Evolutionary conservation across 2,888 invertebrate genomes (phyloP), one percentile per base, ranked within the genome.

Genomic region (Apodemia mormo): DNA sequence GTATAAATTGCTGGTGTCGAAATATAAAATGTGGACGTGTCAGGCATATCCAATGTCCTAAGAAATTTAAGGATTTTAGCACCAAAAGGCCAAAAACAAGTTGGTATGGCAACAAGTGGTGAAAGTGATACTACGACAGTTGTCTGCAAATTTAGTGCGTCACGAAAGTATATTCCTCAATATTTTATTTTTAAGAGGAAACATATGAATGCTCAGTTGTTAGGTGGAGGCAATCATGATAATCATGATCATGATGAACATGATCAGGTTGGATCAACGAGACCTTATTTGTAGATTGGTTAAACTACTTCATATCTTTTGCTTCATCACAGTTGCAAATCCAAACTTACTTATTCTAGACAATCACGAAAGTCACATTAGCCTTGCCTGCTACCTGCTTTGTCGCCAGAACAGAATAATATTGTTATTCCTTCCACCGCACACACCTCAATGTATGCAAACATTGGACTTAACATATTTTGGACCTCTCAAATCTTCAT

Each of bases 71-170:
- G 5, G 5, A 37, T 37, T 4, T 2, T 37, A 5, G 37, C 37
- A 37, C 3, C 5, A 37, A 40, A 2, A 40, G 40, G 40, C 2
- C 40, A 40, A 2, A 40, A 40, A 40, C 40, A 40, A 40, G 78
- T 85, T 22, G 82, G 81, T 29, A 76, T 74, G 69, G 75, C 77
- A 69, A 82, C 84, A 65, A 82, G 80, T 74, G 78, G 71, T 71
- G 83, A 79, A 78, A 73, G 77, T 78, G 76, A 67, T 52, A 76
- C 76, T 68, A 79, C 83, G 56, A 86, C 83, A 71, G 79, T 77
- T 81, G 77, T 82, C 70, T 83, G 81, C 74, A 78, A 78, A 70
- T 77, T 85, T 67, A 86, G 79, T 81, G 85, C 85, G 37, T 68
- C 79, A 52, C 83, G 83, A 12, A 68, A 68, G 12, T 84, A 79